Conservation (phyloP, 2,888 invertebrate species). For the Oxycera nigricornis region DNA sequence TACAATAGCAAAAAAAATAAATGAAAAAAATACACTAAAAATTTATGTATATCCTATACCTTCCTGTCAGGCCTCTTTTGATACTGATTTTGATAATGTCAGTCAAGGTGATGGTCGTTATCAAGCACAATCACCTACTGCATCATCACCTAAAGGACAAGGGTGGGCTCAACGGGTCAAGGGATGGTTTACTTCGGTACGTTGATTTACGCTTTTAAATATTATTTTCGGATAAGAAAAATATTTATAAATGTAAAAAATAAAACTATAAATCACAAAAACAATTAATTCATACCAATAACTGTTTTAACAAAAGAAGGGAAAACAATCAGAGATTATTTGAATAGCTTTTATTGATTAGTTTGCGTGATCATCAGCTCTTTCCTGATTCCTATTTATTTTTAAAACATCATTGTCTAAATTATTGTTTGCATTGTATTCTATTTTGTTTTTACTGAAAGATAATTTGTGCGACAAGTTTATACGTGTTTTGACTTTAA, state of each 20-base stretch:
- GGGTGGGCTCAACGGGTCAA: conserved; percentile 77
- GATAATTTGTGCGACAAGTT: background rate
- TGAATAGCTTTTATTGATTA: background rate
- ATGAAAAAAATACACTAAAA: conserved; percentile 32
- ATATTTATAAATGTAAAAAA: conserved; percentile 38
- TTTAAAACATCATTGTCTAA: background rate
- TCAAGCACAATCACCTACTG: conserved; percentile 57
- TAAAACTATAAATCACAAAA: too few species aligned
- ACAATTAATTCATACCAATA: background rate
- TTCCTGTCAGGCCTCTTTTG: conserved; percentile 40
- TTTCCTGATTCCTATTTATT: background rate
- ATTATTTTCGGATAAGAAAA: conserved; percentile 47
- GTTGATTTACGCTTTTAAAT: conserved; percentile 58
- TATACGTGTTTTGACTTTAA: background rate
- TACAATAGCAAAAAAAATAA: too few species aligned
- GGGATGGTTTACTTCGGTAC: conserved; percentile 76
- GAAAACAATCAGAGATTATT: background rate
- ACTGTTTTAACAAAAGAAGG: too few species aligned
- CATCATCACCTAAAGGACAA: conserved; percentile 64
- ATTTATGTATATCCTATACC: conserved; percentile 17
- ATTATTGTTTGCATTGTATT: background rate
- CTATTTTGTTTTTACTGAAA: background rate
- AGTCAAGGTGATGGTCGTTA: conserved; percentile 46
- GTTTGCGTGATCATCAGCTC: background rate
- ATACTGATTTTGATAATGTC: conserved; percentile 44